Evolutionary conservation across 2,113 vertebrate genomes (phyloP).

Genomic region (Scopus umbretta): DNA sequence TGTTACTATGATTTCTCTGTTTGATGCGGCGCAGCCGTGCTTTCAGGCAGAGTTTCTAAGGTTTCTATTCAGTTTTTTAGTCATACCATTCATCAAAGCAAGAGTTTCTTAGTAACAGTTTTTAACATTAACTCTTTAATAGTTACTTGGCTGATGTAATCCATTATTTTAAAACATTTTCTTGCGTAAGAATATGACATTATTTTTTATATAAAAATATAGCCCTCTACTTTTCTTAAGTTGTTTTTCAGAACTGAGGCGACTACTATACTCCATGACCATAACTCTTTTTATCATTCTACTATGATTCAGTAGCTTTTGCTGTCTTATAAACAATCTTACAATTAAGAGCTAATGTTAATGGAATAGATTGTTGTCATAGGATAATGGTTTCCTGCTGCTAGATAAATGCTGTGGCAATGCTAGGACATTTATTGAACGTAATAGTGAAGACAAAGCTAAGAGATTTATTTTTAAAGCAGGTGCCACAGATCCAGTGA

Average conservation of each 20-base stretch:
- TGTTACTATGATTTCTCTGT: slow-evolving; percentile 62
- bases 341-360: slow-evolving; percentile 81
- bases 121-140: slow-evolving; percentile 56
- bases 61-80: slow-evolving; percentile 38
- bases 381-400: slow-evolving; percentile 77
- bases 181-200: slow-evolving; percentile 4
- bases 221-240: slow-evolving; percentile 20
- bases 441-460: slow-evolving; percentile 71
- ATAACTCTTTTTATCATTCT: slow-evolving; percentile 70
- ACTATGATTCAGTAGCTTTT: slow-evolving; percentile 76
- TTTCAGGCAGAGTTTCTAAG: slow-evolving; percentile 61
- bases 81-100: slow-evolving; percentile 23
- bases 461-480: slow-evolving; percentile 74
- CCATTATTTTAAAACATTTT: slow-evolving; percentile 24
- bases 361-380: slow-evolving; percentile 76
- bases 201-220: slow-evolving; percentile 55
- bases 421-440: slow-evolving; percentile 74
- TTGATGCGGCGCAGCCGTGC: slow-evolving; percentile 44
- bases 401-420: slow-evolving; percentile 74
- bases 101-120: slow-evolving; percentile 49
- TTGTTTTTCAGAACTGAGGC: slow-evolving; percentile 51
- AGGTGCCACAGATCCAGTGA: slow-evolving; percentile 71
- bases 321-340: slow-evolving; percentile 74
- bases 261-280: slow-evolving; percentile 54
- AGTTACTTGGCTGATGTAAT: slow-evolving; percentile 49